phyloP scores from a whole-genome alignment of 2,888 invertebrate genomes.

The Drosophila yooni region DNA sequence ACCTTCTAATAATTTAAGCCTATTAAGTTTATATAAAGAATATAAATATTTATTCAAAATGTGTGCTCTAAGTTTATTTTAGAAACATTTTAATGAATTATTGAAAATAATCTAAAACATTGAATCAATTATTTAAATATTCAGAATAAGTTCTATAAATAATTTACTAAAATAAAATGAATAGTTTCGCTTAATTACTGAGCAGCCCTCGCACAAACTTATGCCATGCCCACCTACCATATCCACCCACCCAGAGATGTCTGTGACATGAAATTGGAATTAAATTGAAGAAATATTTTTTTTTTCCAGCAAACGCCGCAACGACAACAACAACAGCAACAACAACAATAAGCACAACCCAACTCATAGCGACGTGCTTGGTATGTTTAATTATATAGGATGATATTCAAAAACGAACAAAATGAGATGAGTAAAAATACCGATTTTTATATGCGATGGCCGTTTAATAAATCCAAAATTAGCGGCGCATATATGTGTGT shows the following conservation, averaged over 20 bases:
- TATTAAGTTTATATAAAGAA: neutral
- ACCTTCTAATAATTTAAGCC: neutral
- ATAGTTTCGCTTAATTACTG: neutral
- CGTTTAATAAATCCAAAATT: slow-evolving; percentile 78
- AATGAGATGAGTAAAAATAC: slow-evolving; percentile 67
- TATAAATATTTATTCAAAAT: neutral
- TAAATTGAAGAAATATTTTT: slow-evolving; percentile 65
- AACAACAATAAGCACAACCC: slow-evolving; percentile 29
- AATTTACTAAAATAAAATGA: neutral
- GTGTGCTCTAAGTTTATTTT: neutral
- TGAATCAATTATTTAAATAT: neutral
- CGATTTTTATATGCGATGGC: slow-evolving; percentile 68
- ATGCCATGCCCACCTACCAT: slow-evolving; percentile 19
- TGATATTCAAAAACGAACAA: slow-evolving; percentile 73
- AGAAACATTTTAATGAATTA: neutral
- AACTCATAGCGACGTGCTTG: slow-evolving; percentile 69
- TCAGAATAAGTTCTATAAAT: neutral
- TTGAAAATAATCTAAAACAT: neutral
- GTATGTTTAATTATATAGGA: slow-evolving; percentile 79
- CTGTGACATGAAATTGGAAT: slow-evolving; percentile 81
- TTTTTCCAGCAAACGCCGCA: slow-evolving; percentile 31
- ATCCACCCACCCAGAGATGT: slow-evolving; percentile 47
- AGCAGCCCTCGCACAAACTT: slow-evolving; percentile 9
- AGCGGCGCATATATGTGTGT: slow-evolving; percentile 71
- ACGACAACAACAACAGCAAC: slow-evolving; percentile 20